Conservation (phyloP, 2,797 vertebrate species). For the Hyperoplus immaculatus region DNA sequence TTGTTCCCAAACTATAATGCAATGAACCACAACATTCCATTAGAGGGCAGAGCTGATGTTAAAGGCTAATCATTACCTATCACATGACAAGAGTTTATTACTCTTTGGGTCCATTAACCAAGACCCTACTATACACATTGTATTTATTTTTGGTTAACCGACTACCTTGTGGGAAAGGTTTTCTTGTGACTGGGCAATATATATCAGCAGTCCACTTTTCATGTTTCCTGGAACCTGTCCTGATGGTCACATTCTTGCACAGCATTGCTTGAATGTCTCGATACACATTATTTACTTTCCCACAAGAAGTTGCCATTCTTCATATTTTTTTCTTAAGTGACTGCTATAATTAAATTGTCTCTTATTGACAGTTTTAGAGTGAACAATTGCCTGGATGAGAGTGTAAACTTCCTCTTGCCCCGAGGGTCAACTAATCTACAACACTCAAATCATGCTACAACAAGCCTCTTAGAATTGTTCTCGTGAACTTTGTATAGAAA, state of each 20-base stretch:
- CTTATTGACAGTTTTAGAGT: slow-evolving; percentile 38
- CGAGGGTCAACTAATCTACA: slow-evolving; percentile 31
- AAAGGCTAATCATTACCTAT: slow-evolving; percentile 52
- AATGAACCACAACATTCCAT: background rate
- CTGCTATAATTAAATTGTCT: slow-evolving; percentile 36
- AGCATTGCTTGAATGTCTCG: slow-evolving; percentile 3
- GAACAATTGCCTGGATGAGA: slow-evolving; percentile 29
- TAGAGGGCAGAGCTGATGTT: background rate
- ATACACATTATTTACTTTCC: slow-evolving; percentile 4
- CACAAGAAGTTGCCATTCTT: slow-evolving; percentile 15
- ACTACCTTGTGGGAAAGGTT: background rate
- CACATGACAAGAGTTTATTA: slow-evolving; percentile 32
- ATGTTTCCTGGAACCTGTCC: background rate
- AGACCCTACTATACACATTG: background rate
- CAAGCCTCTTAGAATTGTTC: background rate
- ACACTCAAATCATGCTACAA: slow-evolving; percentile 28
- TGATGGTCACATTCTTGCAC: background rate
- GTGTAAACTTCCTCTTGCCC: slow-evolving; percentile 12
- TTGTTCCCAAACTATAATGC: background rate
- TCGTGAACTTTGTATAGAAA: background rate
- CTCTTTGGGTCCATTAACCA: slow-evolving; percentile 32
- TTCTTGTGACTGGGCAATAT: too few species aligned
- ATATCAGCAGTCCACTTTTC: background rate
- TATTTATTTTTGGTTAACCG: slow-evolving; percentile 23
- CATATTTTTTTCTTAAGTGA: slow-evolving; percentile 6